Evolutionary conservation across 2,797 vertebrate genomes (phyloP), one percentile per base, ranked within the genome.

Genomic region (Sylvia borin): DNA sequence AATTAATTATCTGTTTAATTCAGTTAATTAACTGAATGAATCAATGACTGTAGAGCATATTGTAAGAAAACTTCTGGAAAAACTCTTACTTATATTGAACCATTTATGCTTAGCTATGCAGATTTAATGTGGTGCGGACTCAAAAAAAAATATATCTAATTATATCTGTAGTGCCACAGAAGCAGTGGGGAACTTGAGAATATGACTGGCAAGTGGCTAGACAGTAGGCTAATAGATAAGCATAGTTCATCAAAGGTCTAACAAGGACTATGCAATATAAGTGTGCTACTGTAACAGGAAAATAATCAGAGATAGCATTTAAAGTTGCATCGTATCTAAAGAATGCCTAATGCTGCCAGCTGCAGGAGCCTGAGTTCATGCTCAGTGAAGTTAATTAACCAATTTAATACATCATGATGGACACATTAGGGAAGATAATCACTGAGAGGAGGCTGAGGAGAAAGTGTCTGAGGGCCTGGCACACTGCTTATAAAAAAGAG

Each of bases 361-460:
- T 88, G 76, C 85, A 75, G 54, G 72, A 87, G n/a, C 48, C 48
- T 31, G 72, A 76, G 88, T 70, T 93, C 85, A 71, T 43, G 79
- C 85, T 94, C 57, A 77, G 53, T 74, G 75, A 88, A 90, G 82
- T 93, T 93, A 94, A 91, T 95, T 82, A 95, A 88, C 51, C 72
- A 82, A 71, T 88, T 85, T 67, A 83, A 91, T 82, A 66, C n/a
- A 62, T 64, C 54, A 36, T 66, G 85, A 95, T 73, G 72, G 85
- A 77, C 0, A 0, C 65, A 77, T 88, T 83, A 91, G 24, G 36
- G 68, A 79, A 83, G 40, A 73, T 75, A 95, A 92, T 65, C 3
- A 0, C 38, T 13, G 55, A 66, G 43, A 50, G 22, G 31, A 82
- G 36, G 38, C 54, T 54, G 64, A 85, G 45, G 26, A 73, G 29